These are phyloP conservation scores for Leucophenga maculata DNA, from an alignment of 2,888 invertebrate genomes.

Conservation along the genomic window DNA sequence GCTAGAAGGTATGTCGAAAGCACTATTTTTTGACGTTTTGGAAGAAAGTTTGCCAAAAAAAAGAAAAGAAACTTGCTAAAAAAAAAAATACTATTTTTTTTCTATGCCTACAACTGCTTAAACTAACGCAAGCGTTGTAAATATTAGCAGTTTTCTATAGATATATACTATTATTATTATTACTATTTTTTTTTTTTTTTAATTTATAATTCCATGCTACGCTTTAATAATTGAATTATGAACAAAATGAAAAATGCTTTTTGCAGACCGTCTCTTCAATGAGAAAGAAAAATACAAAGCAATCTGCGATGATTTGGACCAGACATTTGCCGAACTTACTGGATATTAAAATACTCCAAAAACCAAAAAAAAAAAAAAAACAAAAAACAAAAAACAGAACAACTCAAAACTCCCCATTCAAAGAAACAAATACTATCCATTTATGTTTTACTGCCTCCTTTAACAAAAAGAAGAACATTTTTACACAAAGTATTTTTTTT, in stretches of 20 bases:
- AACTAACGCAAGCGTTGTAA: constrained; percentile 57
- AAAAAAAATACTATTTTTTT: constrained; percentile 31
- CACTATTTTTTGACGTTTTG: constrained; percentile 6
- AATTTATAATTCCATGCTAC: constrained; percentile 40
- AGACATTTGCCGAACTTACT: constrained; percentile 96
- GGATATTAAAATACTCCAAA: constrained; percentile 82
- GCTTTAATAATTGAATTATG: constrained; percentile 47
- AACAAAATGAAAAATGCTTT: constrained; percentile 68
- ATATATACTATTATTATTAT: not conserved
- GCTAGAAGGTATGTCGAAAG: constrained; percentile 92
- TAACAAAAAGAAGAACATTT: constrained; percentile 32
- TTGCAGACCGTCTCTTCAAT: constrained; percentile 88
- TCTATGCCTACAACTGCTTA: constrained; percentile 43
- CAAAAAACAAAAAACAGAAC: constrained; percentile 1
- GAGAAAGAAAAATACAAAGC: constrained; percentile 93
- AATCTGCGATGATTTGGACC: constrained; percentile 97
- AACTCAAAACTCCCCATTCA: not conserved
- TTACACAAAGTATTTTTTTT: too few relatives aligned
- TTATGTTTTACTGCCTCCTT: too few relatives aligned
- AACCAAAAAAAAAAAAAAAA: constrained; percentile 60
- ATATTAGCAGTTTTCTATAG: constrained; percentile 31
- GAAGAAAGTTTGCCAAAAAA: too few relatives aligned
- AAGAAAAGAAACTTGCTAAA: too few relatives aligned
- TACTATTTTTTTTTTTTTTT: not conserved
- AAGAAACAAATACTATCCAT: too few relatives aligned